phyloP scores from a whole-genome alignment of 2,797 vertebrate genomes.

The Lophotriccus pileatus region DNA sequence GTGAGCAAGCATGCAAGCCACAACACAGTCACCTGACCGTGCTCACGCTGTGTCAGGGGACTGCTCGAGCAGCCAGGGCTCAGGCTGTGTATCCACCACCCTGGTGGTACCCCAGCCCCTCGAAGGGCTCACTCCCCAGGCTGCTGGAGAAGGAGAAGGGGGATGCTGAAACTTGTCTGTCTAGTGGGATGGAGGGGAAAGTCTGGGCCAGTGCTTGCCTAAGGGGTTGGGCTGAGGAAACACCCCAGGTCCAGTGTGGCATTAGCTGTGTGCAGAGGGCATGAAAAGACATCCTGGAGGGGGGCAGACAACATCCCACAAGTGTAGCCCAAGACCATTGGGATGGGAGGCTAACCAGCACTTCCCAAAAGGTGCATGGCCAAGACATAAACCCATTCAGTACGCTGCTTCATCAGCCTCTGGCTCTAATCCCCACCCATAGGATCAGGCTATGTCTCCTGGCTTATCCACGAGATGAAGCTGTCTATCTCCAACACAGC shows the following conservation, averaged over 20 bases:
- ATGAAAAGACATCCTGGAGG: background rate
- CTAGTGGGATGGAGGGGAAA: background rate
- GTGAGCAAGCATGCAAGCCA: fast-evolving
- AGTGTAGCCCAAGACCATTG: fast-evolving
- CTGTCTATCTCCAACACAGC: background rate
- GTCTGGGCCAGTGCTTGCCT: background rate
- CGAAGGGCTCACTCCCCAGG: fast-evolving
- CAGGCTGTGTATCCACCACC: background rate
- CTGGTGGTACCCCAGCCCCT: background rate
- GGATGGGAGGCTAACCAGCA: background rate
- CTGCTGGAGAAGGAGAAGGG: background rate
- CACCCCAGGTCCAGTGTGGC: fast-evolving
- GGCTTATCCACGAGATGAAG: background rate
- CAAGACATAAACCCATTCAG: background rate
- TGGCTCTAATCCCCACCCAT: background rate
- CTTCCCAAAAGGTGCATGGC: background rate
- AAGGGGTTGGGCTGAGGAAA: background rate
- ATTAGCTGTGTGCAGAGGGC: background rate
- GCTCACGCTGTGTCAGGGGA: fast-evolving
- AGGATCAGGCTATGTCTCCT: background rate
- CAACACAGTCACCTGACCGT: fast-evolving
- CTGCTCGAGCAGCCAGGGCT: fast-evolving
- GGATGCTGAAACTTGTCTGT: background rate
- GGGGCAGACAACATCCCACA: background rate
- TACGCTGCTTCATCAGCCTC: background rate